Percentiles rank a stretch among this genome's conserved stretches.
Evolutionary conservation across 2,888 invertebrate genomes (phyloP).

Genomic region (Chymomyza procnemis): DNA sequence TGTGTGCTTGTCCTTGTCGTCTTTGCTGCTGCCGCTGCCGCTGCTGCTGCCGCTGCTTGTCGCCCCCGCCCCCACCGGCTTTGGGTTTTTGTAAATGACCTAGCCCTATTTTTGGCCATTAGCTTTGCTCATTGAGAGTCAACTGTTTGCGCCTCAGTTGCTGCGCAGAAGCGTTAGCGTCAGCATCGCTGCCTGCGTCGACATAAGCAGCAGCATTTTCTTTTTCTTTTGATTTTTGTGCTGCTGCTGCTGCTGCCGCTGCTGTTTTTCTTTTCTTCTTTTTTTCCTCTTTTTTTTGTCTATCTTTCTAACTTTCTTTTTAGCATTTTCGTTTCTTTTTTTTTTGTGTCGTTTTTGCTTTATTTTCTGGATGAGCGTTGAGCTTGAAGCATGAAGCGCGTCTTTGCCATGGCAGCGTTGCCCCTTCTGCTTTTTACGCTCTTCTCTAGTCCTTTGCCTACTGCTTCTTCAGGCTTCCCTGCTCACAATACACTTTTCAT

Average conservation of each 20-base stretch:
- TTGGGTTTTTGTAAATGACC: constrained; percentile 52
- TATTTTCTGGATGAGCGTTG: too few relatives aligned
- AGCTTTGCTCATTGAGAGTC: constrained; percentile 38
- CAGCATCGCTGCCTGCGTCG: neutral
- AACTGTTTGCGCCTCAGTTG: constrained; percentile 26
- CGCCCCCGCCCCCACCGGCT: too few relatives aligned
- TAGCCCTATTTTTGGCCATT: constrained; percentile 65
- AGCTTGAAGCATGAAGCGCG: too few relatives aligned
- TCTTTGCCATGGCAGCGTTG: neutral
- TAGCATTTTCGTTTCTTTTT: neutral
- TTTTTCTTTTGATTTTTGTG: neutral
- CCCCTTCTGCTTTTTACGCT: too few relatives aligned
- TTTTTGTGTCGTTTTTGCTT: neutral
- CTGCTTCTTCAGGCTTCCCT: too few relatives aligned
- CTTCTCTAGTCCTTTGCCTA: too few relatives aligned
- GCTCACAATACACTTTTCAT: constrained; percentile 39
- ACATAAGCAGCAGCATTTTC: too few relatives aligned
- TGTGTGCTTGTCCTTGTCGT: neutral
- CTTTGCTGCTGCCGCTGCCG: neutral
- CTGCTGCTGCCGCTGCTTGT: neutral
- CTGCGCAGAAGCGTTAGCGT: constrained; percentile 24
- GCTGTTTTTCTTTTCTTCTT: neutral
- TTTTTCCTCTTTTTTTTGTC: neutral
- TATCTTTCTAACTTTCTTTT: neutral
- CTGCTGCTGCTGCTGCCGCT: neutral